Conservation (phyloP, 2,888 invertebrate species). For the Amphipoea oculea region DNA sequence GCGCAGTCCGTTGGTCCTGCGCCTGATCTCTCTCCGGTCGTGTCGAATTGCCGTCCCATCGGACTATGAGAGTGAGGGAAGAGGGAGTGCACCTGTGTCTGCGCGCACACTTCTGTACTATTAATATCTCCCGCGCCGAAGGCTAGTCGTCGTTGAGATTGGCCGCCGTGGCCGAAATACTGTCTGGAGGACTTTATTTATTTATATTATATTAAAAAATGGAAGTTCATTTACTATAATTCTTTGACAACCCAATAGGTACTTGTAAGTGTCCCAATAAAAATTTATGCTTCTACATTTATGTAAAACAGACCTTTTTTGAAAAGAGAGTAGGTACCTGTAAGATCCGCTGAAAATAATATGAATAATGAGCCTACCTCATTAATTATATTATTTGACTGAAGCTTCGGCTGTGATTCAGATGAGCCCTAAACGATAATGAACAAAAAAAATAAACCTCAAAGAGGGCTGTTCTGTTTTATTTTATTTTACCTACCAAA, state of each 20-base stretch:
- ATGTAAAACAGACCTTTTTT: background rate
- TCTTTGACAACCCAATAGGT: background rate
- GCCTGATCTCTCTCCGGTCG: no score
- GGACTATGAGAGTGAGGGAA: no score
- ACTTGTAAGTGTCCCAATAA: background rate
- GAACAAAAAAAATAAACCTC: no score
- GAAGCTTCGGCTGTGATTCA: constrained; percentile 8
- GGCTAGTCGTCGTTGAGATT: no score
- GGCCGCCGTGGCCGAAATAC: no score
- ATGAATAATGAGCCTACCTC: background rate
- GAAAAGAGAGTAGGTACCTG: background rate
- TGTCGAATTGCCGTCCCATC: no score
- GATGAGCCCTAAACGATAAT: background rate
- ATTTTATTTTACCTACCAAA: background rate
- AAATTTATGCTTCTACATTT: constrained; percentile 31
- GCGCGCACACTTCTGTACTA: no score
- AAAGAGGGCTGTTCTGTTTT: background rate
- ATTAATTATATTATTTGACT: constrained; percentile 31
- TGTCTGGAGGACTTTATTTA: no score
- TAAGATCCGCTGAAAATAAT: constrained; percentile 4
- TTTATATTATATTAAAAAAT: background rate
- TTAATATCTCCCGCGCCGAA: no score
- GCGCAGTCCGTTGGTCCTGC: no score
- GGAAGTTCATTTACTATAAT: background rate
- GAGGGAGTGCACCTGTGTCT: no score